These are phyloP conservation scores for Drosophila jambulina DNA, from an alignment of 1,140 invertebrate species.

Conservation along the genomic window DNA sequence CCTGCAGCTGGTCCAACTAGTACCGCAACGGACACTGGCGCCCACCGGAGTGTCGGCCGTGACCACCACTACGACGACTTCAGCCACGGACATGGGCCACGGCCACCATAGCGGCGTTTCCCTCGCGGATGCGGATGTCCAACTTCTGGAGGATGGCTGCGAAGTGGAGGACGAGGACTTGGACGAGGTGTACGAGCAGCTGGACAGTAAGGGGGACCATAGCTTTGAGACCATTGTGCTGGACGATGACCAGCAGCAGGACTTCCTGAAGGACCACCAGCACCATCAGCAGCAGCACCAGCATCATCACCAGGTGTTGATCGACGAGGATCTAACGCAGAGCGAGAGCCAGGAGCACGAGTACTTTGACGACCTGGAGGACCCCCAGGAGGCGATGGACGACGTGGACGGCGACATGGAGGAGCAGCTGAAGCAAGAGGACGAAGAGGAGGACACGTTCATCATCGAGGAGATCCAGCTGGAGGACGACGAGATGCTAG, in stretches of 20 bases:
- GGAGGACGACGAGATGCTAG: conserved; percentile 78
- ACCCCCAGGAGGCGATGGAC: conserved; percentile 52
- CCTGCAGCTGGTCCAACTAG: conserved; percentile 73
- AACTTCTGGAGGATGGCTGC: conserved; percentile 67
- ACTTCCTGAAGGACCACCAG: conserved; percentile 65
- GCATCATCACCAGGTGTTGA: conserved; percentile 64
- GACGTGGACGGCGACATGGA: conserved; percentile 46
- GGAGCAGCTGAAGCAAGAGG: conserved; percentile 41
- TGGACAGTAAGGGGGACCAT: conserved; percentile 62
- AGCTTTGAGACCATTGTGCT: conserved; percentile 78
- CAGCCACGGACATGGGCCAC: conserved; percentile 52
- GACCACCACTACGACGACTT: conserved; percentile 42
- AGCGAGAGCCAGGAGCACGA: conserved; percentile 72
- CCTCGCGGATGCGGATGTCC: conserved; percentile 65
- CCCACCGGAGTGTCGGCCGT: conserved; percentile 29
- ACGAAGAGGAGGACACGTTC: conserved; percentile 76
- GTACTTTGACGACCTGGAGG: conserved; percentile 66
- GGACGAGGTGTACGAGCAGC: conserved; percentile 70
- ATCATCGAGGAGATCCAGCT: conserved; percentile 82
- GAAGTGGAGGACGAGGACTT: conserved; percentile 71
- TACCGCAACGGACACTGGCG: conserved; percentile 66
- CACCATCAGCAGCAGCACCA: conserved; percentile 49
- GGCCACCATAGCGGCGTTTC: conserved; percentile 38
- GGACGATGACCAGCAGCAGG: conserved; percentile 78
- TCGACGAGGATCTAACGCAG: conserved; percentile 75